Conservation (phyloP, 2,113 vertebrate species). For the Sturnira hondurensis region DNA sequence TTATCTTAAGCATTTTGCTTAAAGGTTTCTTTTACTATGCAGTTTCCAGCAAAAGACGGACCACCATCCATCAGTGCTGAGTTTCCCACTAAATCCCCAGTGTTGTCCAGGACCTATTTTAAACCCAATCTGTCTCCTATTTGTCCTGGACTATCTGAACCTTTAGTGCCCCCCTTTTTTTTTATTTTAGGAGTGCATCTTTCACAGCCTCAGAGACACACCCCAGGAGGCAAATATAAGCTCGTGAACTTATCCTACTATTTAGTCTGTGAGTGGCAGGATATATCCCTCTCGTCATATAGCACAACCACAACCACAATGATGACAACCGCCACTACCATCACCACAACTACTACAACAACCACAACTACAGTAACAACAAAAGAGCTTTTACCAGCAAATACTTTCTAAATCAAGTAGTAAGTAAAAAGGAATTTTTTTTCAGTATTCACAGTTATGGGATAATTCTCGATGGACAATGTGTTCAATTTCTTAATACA, state of each 20-base stretch:
- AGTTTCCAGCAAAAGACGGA: background rate
- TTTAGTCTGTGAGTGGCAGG: background rate
- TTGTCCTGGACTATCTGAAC: background rate
- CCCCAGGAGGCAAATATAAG: background rate
- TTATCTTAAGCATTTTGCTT: conserved; percentile 18
- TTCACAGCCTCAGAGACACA: background rate
- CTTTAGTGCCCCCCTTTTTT: background rate
- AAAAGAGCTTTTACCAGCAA: background rate
- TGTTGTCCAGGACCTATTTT: background rate
- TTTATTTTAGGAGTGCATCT: background rate
- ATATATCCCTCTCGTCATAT: background rate
- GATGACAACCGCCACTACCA: too few relatives aligned
- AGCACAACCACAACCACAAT: background rate
- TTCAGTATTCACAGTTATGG: background rate
- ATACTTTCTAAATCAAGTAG: background rate
- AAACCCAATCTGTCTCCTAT: background rate
- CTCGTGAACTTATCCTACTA: background rate
- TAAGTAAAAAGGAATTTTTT: background rate
- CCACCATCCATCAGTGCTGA: background rate
- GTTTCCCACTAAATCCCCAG: background rate
- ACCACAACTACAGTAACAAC: background rate
- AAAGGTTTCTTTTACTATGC: conserved; percentile 2
- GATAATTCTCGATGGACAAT: background rate
- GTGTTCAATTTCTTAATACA: background rate
- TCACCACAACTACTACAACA: background rate